Evolutionary conservation across 2,888 invertebrate species (phyloP), one percentile per base, ranked within the genome.

Genomic region (Buathra laborator): DNA sequence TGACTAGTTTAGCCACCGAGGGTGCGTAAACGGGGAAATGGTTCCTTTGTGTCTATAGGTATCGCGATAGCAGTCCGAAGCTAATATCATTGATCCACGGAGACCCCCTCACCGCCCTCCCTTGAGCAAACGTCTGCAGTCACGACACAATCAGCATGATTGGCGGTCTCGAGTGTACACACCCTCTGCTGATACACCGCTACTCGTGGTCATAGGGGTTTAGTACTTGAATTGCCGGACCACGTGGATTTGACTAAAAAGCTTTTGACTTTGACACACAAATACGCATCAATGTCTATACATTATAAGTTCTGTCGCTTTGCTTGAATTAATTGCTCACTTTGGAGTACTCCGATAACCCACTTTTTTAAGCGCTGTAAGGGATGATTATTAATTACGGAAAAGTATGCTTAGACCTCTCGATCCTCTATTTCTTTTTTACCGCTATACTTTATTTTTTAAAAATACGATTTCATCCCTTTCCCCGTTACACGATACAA

Each of bases 71-170:
- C 71, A 86, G 87, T 89, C 89, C 89, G 89, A 88, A 92, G 90
- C 90, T 92, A 91, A 92, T 91, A 90, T 92, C 91, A 91, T 91
- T 91, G 92, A 90, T 91, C 88, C 88, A 83, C 89, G 83, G 87
- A 88, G 91, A 88, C 84, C 87, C 71, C 66, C 82, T 24, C 53
- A 74, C 62, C 71, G 32, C 48, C 76, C 19, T 46, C 44, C 77
- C 80, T 82, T 89, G 85, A 89, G 90, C 89, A 91, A 91, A 91
- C 89, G 88, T 88, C 86, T 88, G 88, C 89, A 90, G 90, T 91
- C 91, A 88, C 56, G 75, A 90, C 87, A 90, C 91, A 90, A 91
- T 91, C 91, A 91, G 91, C 90, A 90, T 90, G 90, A 90, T 90
- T 90, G 90, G 91, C 90, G 91, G 90, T 90, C 89, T 88, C 89